These are phyloP conservation scores for Crocuta crocuta DNA, from an alignment of 2,113 vertebrate genomes.

Conservation along the genomic window DNA sequence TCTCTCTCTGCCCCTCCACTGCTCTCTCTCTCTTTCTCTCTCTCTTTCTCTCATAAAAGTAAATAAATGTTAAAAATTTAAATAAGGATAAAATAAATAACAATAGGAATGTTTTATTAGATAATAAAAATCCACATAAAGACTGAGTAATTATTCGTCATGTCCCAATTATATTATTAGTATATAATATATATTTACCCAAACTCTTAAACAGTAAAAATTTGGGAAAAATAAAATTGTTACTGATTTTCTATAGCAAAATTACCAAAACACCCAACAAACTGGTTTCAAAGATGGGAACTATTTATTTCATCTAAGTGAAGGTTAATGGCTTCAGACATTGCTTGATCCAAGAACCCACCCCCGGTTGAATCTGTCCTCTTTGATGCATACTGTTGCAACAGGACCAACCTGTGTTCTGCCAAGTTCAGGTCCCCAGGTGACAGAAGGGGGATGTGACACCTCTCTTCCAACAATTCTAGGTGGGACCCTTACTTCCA, in stretches of 20 bases:
- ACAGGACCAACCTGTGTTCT: neutral
- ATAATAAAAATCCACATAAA: neutral
- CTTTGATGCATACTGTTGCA: neutral
- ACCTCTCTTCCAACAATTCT: neutral
- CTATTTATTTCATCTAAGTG: neutral
- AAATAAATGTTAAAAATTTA: neutral
- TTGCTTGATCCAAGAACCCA: neutral
- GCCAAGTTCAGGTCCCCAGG: neutral
- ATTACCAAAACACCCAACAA: neutral
- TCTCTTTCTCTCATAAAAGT: too few species aligned
- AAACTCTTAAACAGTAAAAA: neutral
- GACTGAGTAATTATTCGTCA: neutral
- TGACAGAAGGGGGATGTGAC: neutral
- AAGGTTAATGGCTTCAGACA: neutral
- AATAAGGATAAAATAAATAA: neutral
- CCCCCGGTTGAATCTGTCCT: neutral
- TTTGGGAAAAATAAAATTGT: neutral
- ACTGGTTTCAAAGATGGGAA: neutral
- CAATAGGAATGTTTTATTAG: neutral
- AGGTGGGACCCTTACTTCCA: neutral
- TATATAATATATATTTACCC: neutral
- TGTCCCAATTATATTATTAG: neutral
- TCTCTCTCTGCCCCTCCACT: too few species aligned
- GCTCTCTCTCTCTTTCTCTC: too few species aligned
- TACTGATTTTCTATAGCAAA: neutral